Conservation (phyloP, 1,140 invertebrate genomes). For the Stenopsyche tienmushanensis region DNA sequence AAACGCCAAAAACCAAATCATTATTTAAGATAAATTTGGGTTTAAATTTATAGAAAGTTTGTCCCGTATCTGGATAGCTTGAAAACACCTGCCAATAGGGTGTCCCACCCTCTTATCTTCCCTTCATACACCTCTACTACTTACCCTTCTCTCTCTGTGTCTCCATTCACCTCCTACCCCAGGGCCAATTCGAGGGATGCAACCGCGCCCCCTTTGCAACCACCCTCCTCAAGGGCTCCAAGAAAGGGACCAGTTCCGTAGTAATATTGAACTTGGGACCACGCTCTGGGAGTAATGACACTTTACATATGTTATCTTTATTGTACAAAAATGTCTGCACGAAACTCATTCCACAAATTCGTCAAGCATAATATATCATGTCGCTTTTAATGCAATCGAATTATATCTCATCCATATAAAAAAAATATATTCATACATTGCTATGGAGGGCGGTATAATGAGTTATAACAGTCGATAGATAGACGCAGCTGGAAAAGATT, state of each 20-base stretch:
- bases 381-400: too few species aligned
- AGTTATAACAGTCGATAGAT: not conserved
- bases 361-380: too few species aligned
- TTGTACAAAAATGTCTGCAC: not conserved
- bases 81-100: conserved; percentile 22
- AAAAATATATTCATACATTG: too few species aligned
- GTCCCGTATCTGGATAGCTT: not conserved
- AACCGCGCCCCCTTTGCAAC: not conserved
- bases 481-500: too few species aligned
- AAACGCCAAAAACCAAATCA: too few species aligned
- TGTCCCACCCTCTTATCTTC: conserved; percentile 4
- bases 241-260: not conserved
- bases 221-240: not conserved
- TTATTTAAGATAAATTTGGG: too few species aligned
- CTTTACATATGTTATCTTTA: conserved; percentile 22
- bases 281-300: conserved; percentile 24
- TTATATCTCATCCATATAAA: too few species aligned
- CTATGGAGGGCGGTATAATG: not conserved
- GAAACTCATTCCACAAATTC: too few species aligned
- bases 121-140: not conserved
- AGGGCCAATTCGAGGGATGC: conserved; percentile 6
- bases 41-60: too few species aligned
- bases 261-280: conserved; percentile 31
- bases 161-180: not conserved
- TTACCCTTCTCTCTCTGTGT: not conserved